Percentiles rank a stretch among this genome's conserved stretches.
Evolutionary conservation across 2,797 vertebrate species (phyloP).

Genomic region (Margarornis squamiger): DNA sequence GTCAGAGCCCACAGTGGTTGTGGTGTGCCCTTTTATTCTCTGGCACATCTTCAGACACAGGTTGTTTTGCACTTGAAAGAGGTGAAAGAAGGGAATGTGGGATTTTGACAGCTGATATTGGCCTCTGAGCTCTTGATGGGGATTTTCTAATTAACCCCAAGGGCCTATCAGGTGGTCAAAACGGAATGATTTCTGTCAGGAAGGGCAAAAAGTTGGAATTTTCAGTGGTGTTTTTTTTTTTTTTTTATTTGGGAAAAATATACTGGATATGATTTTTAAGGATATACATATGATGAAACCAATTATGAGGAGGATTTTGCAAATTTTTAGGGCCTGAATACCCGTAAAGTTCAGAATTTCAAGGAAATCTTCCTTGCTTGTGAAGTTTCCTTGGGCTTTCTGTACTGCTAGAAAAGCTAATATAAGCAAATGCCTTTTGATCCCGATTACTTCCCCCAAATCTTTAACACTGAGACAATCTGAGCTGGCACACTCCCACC

Average conservation of each 20-base stretch:
- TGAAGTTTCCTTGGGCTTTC: neutral
- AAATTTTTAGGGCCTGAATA: neutral
- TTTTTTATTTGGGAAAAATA: constrained; percentile 8
- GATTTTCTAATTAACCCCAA: constrained; percentile 84
- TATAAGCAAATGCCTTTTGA: neutral
- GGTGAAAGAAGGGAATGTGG: constrained; percentile 76
- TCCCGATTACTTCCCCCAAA: neutral
- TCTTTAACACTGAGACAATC: neutral
- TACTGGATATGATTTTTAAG: neutral
- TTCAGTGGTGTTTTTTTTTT: neutral
- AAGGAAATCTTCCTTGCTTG: neutral
- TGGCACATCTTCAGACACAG: constrained; percentile 79
- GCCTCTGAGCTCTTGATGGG: constrained; percentile 82
- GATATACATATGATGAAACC: neutral
- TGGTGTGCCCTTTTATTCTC: constrained; percentile 81
- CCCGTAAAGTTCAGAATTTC: neutral
- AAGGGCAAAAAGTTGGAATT: constrained; percentile 75
- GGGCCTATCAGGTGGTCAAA: constrained; percentile 77
- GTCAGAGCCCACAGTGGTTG: constrained; percentile 76
- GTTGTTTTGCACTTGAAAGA: constrained; percentile 86
- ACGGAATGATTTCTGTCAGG: constrained; percentile 73
- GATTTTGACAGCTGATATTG: constrained; percentile 84
- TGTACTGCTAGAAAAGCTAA: neutral
- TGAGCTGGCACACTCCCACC: neutral
- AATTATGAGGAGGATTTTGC: neutral